Evolutionary conservation across 2,113 vertebrate species (phyloP).

Genomic region (Herpailurus yagouaroundi): DNA sequence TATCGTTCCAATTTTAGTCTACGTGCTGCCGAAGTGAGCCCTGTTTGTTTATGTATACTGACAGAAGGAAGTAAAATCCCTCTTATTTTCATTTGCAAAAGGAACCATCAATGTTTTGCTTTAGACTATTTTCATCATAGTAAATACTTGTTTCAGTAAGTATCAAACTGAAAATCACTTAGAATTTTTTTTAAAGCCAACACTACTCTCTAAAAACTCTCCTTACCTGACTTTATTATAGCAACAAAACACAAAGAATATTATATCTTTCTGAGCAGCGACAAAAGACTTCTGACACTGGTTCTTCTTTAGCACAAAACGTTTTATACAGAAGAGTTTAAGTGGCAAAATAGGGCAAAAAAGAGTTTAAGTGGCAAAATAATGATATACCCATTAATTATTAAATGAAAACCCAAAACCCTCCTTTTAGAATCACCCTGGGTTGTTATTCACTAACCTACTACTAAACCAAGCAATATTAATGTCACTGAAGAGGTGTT

Average conservation of each 20-base stretch:
- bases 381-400: not conserved
- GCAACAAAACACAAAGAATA: not conserved
- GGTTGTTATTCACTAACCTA: not conserved
- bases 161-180: slow-evolving; percentile 46
- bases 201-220: not conserved
- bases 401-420: not conserved
- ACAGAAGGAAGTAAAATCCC: not conserved
- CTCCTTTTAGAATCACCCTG: slow-evolving; percentile 16
- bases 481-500: not conserved
- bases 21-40: no score
- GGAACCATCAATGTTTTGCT: not conserved
- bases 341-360: not conserved
- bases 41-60: not conserved
- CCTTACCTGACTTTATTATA: not conserved
- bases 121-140: slow-evolving; percentile 9
- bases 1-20: no score
- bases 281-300: slow-evolving; percentile 23
- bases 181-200: not conserved
- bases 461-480: not conserved
- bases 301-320: not conserved
- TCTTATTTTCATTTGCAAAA: slow-evolving; percentile 12
- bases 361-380: not conserved
- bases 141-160: not conserved
- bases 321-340: slow-evolving; percentile 13
- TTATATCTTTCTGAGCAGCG: not conserved